phyloP scores from a whole-genome alignment of 2,797 vertebrate species.

The Pangasius macronema region DNA sequence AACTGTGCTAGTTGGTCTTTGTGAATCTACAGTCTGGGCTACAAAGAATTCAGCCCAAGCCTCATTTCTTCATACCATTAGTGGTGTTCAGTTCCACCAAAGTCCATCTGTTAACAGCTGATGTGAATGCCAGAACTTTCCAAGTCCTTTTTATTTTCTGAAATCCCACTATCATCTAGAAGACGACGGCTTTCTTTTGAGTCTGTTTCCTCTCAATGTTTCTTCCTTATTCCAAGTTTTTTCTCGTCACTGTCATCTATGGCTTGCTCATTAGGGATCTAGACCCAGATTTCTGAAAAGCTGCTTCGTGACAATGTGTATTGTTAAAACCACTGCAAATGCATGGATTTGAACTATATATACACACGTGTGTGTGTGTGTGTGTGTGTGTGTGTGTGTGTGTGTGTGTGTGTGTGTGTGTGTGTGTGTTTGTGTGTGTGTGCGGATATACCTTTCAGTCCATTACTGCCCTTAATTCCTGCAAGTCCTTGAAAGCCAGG shows the following conservation, averaged over 20 bases:
- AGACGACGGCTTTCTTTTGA: not conserved
- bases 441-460: constrained; percentile 63
- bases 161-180: not conserved
- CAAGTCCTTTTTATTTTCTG: not conserved
- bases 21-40: not conserved
- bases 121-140: not conserved
- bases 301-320: not conserved
- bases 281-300: not conserved
- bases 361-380: too few species aligned
- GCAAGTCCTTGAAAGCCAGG: constrained; percentile 46
- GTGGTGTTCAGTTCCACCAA: too few species aligned
- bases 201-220: not conserved
- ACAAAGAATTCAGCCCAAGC: not conserved
- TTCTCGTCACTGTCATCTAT: not conserved
- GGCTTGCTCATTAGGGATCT: not conserved
- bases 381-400: too few species aligned
- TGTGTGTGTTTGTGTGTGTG: not conserved
- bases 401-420: not conserved
- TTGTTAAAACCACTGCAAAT: not conserved
- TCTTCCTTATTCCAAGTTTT: not conserved
- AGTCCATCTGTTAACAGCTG: not conserved
- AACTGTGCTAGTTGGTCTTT: too few species aligned
- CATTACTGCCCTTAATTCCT: constrained; percentile 55
- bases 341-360: not conserved
- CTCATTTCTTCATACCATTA: not conserved